phyloP scores from a whole-genome alignment of 1,140 invertebrate genomes.

The Ceratina australensis region DNA sequence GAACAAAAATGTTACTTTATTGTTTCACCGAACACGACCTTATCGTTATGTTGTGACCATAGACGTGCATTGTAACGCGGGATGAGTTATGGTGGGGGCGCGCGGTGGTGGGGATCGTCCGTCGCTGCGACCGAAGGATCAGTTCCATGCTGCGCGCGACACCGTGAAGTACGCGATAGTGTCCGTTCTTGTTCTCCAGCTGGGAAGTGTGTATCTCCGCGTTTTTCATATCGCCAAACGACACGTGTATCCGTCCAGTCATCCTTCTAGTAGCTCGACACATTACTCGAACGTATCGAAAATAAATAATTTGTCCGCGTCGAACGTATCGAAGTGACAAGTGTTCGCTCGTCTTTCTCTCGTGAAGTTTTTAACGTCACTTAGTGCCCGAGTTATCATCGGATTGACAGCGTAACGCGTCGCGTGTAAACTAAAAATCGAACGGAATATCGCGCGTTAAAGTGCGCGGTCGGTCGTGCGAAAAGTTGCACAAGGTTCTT shows the following conservation, averaged over 20 bases:
- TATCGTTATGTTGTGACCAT: no score
- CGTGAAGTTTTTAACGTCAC: not conserved
- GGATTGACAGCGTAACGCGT: not conserved
- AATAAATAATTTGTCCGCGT: no score
- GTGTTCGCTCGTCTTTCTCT: not conserved
- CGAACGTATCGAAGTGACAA: slow-evolving; percentile 4
- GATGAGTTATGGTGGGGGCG: slow-evolving; percentile 41
- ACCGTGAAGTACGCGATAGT: slow-evolving; percentile 13
- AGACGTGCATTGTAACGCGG: no score
- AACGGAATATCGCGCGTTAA: not conserved
- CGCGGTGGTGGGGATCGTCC: slow-evolving; percentile 39
- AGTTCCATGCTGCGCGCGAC: slow-evolving; percentile 69
- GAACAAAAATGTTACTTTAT: no score
- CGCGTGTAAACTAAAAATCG: not conserved
- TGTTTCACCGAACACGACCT: no score
- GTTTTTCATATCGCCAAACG: not conserved
- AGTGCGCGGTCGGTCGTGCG: not conserved
- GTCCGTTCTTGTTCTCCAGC: not conserved
- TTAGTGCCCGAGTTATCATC: not conserved
- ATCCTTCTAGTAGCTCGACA: not conserved
- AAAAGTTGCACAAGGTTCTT: not conserved
- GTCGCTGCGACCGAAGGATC: slow-evolving; percentile 51
- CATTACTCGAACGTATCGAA: not conserved
- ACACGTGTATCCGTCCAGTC: not conserved
- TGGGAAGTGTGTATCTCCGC: slow-evolving; percentile 1